Conservation (phyloP, 2,888 invertebrate genomes). For the Oligia fasciuncula region DNA sequence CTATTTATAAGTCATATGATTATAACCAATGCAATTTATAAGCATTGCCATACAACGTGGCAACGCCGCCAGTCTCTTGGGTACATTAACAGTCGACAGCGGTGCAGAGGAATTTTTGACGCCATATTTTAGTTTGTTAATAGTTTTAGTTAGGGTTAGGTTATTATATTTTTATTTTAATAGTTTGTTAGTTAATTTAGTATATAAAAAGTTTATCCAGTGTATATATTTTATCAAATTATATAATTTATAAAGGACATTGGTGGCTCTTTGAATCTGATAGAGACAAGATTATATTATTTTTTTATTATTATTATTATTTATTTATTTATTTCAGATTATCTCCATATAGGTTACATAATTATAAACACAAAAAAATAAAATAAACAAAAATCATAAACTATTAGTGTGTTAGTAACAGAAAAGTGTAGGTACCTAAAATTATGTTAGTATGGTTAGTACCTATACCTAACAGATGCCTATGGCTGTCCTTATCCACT, state of each 20-base stretch:
- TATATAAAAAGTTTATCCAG: not conserved
- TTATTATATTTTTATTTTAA: not conserved
- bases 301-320: too few species aligned
- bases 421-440: too few species aligned
- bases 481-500: too few species aligned
- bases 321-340: too few species aligned
- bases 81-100: not conserved
- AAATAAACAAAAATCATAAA: too few species aligned
- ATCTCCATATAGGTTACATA: too few species aligned
- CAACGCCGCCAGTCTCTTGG: too few species aligned
- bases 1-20: not conserved
- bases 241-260: not conserved
- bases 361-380: too few species aligned
- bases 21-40: not conserved
- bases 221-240: not conserved
- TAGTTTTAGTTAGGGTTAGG: too few species aligned
- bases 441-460: too few species aligned
- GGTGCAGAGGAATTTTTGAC: not conserved
- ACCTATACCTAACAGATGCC: too few species aligned
- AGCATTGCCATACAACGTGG: not conserved
- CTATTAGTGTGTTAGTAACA: too few species aligned
- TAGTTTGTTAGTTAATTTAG: not conserved
- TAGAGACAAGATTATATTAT: not conserved
- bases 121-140: not conserved
- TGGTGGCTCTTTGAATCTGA: not conserved